Evolutionary conservation across 2,888 invertebrate genomes (phyloP), one percentile per base, ranked within the genome.

Genomic region (Euclidia mi): DNA sequence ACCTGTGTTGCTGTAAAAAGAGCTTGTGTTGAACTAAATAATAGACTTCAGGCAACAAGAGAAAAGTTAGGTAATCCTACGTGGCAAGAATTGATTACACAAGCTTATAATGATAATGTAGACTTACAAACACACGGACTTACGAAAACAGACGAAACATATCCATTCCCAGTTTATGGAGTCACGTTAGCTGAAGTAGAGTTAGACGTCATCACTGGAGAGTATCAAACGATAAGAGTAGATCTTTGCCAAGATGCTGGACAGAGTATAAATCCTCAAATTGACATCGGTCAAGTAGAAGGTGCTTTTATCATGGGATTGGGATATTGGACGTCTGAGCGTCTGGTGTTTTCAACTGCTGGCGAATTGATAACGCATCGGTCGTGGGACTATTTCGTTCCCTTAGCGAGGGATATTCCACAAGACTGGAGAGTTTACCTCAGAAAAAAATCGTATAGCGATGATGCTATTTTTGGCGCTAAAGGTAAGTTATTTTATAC

Each of bases 381-480:
- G 37, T 97, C 98, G 2, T 98, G 98, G 98, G 95, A 95, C 64
- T 97, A 97, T 79, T 96, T 96, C 74, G 95, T 96, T 0, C 97
- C 97, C 0, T 96, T 96, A 3, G 95, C 95, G 0, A 96, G 96
- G 79, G 97, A 97, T 70, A 97, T 97, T 65, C 97, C 97, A 0
- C 94, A 96, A 18, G 96, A 97, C 83, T 96, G 97, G 68, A 95
- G 96, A 49, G 91, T 97, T 0, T 95, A 95, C 45, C 95, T 97
- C 46, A 90, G 95, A 18, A 95, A 95, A 67, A 96, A 96, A 63
- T 95, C 95, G 35, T 91, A 95, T 7, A 96, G 96, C 82, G 91
- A 94, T 0, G 71, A 91, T 1, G 96, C 96, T 14, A 95, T 96
- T 42, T 88, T 97, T 53, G 94, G 96, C 40, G 96, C 97, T 0